Conservation (phyloP, 2,888 invertebrate species). For the Rhorus exstirpatorius region DNA sequence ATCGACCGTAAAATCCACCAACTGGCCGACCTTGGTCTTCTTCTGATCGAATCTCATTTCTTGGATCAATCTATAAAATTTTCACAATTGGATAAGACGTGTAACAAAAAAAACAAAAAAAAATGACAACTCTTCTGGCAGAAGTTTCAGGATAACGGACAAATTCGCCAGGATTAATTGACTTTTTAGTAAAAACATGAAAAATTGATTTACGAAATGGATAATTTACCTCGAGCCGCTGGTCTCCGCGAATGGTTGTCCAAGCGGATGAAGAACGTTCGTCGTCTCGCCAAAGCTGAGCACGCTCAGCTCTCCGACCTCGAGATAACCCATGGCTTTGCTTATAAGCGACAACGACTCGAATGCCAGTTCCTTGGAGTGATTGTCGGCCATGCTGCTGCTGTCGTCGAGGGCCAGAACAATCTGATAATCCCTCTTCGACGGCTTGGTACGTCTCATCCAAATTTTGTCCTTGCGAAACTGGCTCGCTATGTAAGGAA, state of each 20-base stretch:
- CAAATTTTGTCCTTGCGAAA: constrained; percentile 99
- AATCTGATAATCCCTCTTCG: constrained; percentile 98
- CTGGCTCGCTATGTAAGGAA: constrained; percentile 99
- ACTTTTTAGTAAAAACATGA: no score
- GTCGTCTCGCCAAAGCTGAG: constrained; percentile 96
- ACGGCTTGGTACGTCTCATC: constrained; percentile 97
- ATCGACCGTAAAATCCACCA: constrained; percentile 93
- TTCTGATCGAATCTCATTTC: constrained; percentile 95
- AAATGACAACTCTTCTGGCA: no score
- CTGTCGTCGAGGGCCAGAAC: constrained; percentile 99
- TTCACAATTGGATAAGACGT: background rate
- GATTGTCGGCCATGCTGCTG: constrained; percentile 95
- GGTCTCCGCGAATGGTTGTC: constrained; percentile 94
- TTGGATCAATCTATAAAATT: constrained; percentile 89
- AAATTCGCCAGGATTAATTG: no score
- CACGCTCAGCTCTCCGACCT: constrained; percentile 97
- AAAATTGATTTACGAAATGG: background rate
- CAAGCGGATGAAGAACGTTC: constrained; percentile 94
- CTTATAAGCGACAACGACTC: constrained; percentile 97
- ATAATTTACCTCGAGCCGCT: constrained; percentile 90
- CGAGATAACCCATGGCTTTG: constrained; percentile 95
- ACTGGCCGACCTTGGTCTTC: constrained; percentile 94
- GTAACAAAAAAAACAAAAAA: no score
- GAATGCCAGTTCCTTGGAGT: constrained; percentile 96
- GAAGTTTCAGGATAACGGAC: no score